Base-by-base conservation (phyloP, 2,113 vertebrate genomes). In the Astatotilapia flaviijosephi region DNA sequence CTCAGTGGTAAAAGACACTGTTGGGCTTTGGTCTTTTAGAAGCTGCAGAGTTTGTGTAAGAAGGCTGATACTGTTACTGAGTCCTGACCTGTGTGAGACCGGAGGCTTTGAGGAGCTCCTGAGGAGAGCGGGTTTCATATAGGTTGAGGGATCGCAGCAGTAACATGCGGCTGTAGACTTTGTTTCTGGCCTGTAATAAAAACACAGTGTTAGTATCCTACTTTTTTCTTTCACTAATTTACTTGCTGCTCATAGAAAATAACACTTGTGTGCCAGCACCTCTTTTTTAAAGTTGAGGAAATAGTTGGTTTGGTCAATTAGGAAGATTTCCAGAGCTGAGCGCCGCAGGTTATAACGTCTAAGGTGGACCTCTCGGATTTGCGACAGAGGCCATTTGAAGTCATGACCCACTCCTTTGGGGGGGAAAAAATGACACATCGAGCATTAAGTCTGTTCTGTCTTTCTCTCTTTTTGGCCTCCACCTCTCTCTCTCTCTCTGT, bases 211-310 rank as follows among this genome's bases (percentile, higher is more conserved):
- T 65, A 35, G 60, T 35, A 35, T 23, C 14, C 28, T 70, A 17
- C 42, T 79, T 84, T 58, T 37, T 68, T 2, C 10, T 37, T 21
- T 65, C 19, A 21, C 33, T 37, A 65, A 21, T 37, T 68, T 37
- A 68, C 60, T 68, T 68, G 33, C 33, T 51, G n/a, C 6, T 77
- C 73, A 77, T 49, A 49, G 73, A 75, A 49, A 65, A 47, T 53
- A 7, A 7, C 3, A 40, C 9, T 33, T 53, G 26, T 58, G 23
- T 23, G n/a, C 35, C 19, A 85, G 82, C 85, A 98, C 98, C 97
- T 99, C 98, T 83, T 99, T 99, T 94, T 97, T 98, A 89, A 99
- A 99, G 95, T 99, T 99, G 73, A 99, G 97, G 93, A 99, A 99
- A 90, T 99, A 99, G 92, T 98, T 99, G 84, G 98, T 99, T 91